A percentile compares a stretch with the other conserved stretches of the same genome.
These are phyloP conservation scores for Stratiolaelaps scimitus DNA, from an alignment of 1,140 invertebrate species.

Conservation along the genomic window DNA sequence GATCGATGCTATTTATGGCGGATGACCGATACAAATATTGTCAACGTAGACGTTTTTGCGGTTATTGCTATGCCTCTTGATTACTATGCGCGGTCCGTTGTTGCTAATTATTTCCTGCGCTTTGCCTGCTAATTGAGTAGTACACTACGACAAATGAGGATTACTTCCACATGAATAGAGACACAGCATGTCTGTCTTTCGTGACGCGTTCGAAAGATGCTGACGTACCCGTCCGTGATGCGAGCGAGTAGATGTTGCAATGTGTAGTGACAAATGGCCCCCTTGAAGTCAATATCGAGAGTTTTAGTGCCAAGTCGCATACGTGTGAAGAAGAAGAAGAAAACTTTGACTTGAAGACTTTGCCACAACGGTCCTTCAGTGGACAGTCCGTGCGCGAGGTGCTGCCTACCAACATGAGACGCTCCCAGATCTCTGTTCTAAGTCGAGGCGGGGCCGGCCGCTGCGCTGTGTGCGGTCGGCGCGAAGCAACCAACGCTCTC, in stretches of 20 bases:
- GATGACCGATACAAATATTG: too few relatives aligned
- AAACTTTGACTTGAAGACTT: not conserved
- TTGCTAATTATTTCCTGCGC: too few relatives aligned
- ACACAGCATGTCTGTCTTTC: too few relatives aligned
- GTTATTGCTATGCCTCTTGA: too few relatives aligned
- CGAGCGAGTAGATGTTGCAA: not conserved
- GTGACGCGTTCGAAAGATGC: too few relatives aligned
- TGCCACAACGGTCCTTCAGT: not conserved
- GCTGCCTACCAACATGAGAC: not conserved
- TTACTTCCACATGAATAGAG: too few relatives aligned
- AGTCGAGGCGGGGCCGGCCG: not conserved
- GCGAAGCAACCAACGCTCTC: not conserved
- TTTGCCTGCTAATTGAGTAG: too few relatives aligned
- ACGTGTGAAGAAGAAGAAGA: not conserved
- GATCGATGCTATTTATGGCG: too few relatives aligned
- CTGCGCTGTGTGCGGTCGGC: not conserved
- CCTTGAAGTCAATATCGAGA: not conserved
- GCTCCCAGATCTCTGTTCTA: slow-evolving; percentile 8
- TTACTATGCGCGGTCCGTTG: too few relatives aligned
- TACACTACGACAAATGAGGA: too few relatives aligned
- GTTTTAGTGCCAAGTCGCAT: not conserved
- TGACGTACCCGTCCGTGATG: not conserved
- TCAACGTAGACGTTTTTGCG: too few relatives aligned
- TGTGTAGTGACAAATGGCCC: not conserved
- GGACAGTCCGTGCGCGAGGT: not conserved